A percentile compares a stretch with the other conserved stretches of the same genome.
Conservation (phyloP, 2,113 vertebrate genomes). For the Tor tambroides region DNA sequence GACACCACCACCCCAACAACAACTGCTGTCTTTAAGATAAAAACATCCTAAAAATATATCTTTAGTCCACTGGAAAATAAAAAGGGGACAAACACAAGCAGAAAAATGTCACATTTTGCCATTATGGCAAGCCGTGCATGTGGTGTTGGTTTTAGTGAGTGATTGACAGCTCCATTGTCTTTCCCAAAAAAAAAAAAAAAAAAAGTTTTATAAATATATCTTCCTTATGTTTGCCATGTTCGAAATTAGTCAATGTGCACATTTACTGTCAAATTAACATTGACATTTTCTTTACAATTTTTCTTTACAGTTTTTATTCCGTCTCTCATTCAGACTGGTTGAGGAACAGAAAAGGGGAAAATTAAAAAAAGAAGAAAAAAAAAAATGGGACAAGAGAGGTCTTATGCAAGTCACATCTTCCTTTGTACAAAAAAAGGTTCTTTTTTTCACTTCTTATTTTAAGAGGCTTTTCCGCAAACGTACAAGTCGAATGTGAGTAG, state of each 20-base stretch:
- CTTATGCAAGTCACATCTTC: constrained; percentile 29
- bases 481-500: neutral
- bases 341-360: neutral
- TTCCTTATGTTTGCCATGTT: constrained; percentile 76
- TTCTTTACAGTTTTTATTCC: constrained; percentile 42
- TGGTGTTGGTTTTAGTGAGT: constrained; percentile 62
- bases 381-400: neutral
- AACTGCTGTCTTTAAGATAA: constrained; percentile 43
- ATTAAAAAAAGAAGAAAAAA: no score
- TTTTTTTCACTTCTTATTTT: constrained; percentile 30
- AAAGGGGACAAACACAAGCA: constrained; percentile 73
- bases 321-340: constrained; percentile 13
- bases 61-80: constrained; percentile 71
- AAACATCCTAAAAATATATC: constrained; percentile 61
- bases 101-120: constrained; percentile 81
- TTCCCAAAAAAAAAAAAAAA: constrained; percentile 49
- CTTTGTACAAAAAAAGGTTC: constrained; percentile 24
- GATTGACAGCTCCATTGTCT: constrained; percentile 44
- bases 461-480: neutral
- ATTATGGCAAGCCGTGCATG: constrained; percentile 68
- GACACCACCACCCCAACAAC: constrained; percentile 59
- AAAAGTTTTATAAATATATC: constrained; percentile 83
- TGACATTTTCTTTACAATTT: constrained; percentile 66
- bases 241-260: constrained; percentile 77
- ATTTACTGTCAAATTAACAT: constrained; percentile 80